phyloP scores from a whole-genome alignment of 2,113 vertebrate species.

The Xenopus borealis region DNA sequence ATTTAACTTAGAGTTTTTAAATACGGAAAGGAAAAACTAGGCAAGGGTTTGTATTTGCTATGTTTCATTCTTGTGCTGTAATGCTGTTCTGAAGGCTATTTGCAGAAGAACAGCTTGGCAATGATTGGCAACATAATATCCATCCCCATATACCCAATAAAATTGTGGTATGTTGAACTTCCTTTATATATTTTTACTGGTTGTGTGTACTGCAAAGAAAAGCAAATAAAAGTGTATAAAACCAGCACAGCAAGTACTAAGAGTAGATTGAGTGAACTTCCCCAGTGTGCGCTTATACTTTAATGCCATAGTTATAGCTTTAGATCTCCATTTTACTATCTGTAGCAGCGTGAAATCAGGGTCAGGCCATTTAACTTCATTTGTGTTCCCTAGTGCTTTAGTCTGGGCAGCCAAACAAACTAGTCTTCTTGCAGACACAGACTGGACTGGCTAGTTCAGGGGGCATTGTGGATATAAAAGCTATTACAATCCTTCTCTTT shows the following conservation, averaged over 20 bases:
- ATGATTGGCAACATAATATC: background rate
- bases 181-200: background rate
- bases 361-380: slow-evolving; percentile 34
- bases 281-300: slow-evolving; percentile 27
- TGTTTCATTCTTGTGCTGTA: background rate
- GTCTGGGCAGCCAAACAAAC: background rate
- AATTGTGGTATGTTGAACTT: background rate
- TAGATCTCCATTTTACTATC: slow-evolving; percentile 23
- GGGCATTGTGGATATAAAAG: background rate
- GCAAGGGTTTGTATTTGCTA: background rate
- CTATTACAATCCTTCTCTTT: background rate
- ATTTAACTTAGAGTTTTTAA: too few species aligned
- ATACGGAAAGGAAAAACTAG: background rate
- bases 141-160: slow-evolving; percentile 20
- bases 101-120: background rate
- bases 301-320: slow-evolving; percentile 12
- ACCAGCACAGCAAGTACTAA: slow-evolving; percentile 1
- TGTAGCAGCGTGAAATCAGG: slow-evolving; percentile 25
- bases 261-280: slow-evolving; percentile 7
- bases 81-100: background rate
- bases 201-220: slow-evolving; percentile 11
- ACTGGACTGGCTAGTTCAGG: background rate
- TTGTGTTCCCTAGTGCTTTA: background rate
- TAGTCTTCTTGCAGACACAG: background rate
- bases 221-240: slow-evolving; percentile 22